Evolutionary conservation across 2,113 vertebrate species (phyloP).

Genomic region (Ursus arctos): DNA sequence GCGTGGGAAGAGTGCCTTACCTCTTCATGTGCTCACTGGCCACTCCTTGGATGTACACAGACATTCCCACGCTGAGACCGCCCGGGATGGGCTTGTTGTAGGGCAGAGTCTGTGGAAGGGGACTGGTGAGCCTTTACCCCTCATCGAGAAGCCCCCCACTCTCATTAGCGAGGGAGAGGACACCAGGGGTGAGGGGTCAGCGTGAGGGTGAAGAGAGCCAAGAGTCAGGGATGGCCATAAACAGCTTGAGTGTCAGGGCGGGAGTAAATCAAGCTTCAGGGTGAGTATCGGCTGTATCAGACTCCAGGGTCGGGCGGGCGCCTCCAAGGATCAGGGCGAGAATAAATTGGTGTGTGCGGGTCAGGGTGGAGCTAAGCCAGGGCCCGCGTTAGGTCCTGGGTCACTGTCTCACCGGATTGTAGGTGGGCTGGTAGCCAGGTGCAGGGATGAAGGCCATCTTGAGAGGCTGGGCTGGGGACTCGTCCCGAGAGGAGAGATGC

Average conservation of each 20-base stretch:
- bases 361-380: too few species aligned
- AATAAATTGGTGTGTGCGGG: background rate
- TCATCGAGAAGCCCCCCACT: background rate
- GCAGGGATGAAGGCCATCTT: constrained; percentile 86
- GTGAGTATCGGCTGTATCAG: background rate
- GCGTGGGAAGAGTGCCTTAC: constrained; percentile 71
- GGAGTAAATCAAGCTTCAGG: background rate
- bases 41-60: constrained; percentile 91
- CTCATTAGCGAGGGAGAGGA: background rate
- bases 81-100: constrained; percentile 88
- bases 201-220: background rate
- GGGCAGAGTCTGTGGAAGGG: constrained; percentile 87
- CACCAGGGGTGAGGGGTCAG: background rate
- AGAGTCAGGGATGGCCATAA: too few species aligned
- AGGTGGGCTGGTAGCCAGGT: constrained; percentile 91
- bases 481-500: background rate
- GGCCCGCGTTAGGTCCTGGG: background rate
- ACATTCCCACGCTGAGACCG: constrained; percentile 88
- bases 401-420: constrained; percentile 89
- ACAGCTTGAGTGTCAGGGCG: background rate
- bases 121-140: background rate
- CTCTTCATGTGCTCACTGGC: constrained; percentile 86
- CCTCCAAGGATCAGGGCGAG: background rate
- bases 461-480: background rate
- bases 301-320: accelerated